These are phyloP conservation scores for Sesia apiformis DNA, from an alignment of 2,888 invertebrate species.

Conservation along the genomic window DNA sequence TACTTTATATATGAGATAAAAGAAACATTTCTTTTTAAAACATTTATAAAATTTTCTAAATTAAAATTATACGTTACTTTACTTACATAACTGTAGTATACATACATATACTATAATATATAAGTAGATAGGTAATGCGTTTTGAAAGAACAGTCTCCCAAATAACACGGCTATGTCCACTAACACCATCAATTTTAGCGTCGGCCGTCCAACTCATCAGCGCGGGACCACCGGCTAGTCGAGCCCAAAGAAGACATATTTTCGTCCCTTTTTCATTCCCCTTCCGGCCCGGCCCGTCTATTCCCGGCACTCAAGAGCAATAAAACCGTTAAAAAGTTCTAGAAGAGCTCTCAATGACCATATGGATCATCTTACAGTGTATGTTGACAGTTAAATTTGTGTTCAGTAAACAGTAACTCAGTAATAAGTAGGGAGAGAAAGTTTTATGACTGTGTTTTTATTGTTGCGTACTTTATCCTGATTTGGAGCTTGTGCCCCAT, in stretches of 20 bases:
- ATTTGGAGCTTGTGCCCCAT: background rate
- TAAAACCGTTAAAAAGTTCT: slow-evolving; percentile 30
- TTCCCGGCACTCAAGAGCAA: slow-evolving; percentile 11
- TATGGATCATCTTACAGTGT: slow-evolving; percentile 36
- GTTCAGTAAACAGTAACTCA: background rate
- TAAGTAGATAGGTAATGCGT: too few relatives aligned
- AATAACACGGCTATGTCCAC: background rate
- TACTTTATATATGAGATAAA: too few relatives aligned
- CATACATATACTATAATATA: too few relatives aligned
- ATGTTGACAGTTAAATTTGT: slow-evolving; percentile 11
- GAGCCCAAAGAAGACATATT: slow-evolving; percentile 41
- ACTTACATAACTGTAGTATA: too few relatives aligned
- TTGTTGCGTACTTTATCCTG: too few relatives aligned
- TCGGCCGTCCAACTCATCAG: background rate
- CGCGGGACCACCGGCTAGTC: slow-evolving; percentile 38
- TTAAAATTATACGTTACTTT: too few relatives aligned
- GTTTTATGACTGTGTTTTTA: background rate
- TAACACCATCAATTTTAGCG: background rate
- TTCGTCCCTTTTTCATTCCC: slow-evolving; percentile 36
- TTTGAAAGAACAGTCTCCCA: background rate
- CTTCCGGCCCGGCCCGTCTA: slow-evolving; percentile 36
- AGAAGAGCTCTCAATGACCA: slow-evolving; percentile 25
- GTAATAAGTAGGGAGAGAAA: background rate
- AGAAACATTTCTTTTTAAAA: too few relatives aligned
- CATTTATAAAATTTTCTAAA: too few relatives aligned